Evolutionary conservation across 2,113 vertebrate genomes (phyloP), one percentile per base, ranked within the genome.

Genomic region (Festucalex cinctus): DNA sequence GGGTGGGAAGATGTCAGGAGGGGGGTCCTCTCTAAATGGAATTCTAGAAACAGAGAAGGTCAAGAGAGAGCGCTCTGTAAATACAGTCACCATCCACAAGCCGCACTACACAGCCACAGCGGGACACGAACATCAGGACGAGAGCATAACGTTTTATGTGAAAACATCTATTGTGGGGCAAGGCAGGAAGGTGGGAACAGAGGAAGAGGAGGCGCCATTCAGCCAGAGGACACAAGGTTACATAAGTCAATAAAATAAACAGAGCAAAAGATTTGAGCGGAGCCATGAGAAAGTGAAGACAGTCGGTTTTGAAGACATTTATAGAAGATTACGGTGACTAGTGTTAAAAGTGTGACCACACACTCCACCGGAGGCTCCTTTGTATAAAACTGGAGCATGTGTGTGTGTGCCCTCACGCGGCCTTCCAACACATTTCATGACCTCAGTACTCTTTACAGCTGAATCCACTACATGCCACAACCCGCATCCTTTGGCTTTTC

Each of bases 11-110:
- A 94, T 90, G 95, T 96, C 95, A 97, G 93, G 93, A 98, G 95
- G 91, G 96, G 96, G 92, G 96, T 98, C 94, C 96, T 94, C 95
- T 98, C 96, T 97, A 98, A 96, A 92, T 96, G 96, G 94, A 98
- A 98, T 86, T 98, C 96, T 98, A 94, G 94, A 95, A 94, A 96
- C 37, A 87, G 89, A 96, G 72, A 93, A 95, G 80, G 79, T 76
- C 73, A 69, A 71, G 78, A 83, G 78, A 84, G 76, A 83, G 75
- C 13, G 63, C 66, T 79, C 76, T 71, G 60, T 87, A 74, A 90
- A 78, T 80, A 81, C 74, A 79, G 60, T 77, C 68, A 61, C 70
- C 61, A 65, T 75, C 68, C 78, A 75, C 70, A 16, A 13, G 63
- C 22, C 57, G 53, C 74, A 79, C 78, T 77, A 82, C 79, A 70